Conservation (phyloP, 2,113 vertebrate species). For the Psittacula cyanocephala region DNA sequence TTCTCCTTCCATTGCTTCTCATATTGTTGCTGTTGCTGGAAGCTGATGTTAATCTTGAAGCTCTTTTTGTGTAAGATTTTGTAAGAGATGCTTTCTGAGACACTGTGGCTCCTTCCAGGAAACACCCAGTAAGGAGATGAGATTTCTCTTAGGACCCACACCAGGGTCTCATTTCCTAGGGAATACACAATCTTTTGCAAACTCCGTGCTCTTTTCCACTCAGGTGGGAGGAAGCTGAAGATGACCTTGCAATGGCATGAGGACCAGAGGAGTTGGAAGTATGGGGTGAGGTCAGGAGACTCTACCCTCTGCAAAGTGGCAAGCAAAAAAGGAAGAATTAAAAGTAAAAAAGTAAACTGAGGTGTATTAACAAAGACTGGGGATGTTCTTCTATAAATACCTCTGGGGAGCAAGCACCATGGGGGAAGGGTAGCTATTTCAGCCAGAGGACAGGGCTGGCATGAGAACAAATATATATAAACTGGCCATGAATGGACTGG, state of each 20-base stretch:
- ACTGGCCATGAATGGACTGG: background rate
- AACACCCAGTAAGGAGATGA: background rate
- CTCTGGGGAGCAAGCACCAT: background rate
- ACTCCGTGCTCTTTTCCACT: background rate
- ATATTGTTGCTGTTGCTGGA: background rate
- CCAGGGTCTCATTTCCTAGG: background rate
- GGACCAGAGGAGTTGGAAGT: background rate
- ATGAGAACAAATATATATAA: constrained; percentile 28
- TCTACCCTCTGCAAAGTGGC: background rate
- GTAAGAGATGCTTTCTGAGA: background rate
- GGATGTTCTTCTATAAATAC: background rate
- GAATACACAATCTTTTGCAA: background rate
- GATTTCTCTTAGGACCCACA: background rate
- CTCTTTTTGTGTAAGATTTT: background rate
- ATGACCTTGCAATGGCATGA: background rate
- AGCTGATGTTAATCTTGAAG: background rate
- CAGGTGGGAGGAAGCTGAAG: background rate
- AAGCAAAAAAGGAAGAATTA: background rate
- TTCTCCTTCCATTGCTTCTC: background rate
- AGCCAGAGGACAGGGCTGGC: constrained; percentile 28
- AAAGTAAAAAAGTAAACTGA: background rate
- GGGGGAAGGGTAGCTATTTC: background rate
- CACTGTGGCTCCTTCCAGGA: background rate
- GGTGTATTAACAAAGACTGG: background rate
- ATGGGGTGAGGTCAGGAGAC: background rate